Evolutionary conservation across 1,140 invertebrate species (phyloP).

Genomic region (Pomacea maculata): DNA sequence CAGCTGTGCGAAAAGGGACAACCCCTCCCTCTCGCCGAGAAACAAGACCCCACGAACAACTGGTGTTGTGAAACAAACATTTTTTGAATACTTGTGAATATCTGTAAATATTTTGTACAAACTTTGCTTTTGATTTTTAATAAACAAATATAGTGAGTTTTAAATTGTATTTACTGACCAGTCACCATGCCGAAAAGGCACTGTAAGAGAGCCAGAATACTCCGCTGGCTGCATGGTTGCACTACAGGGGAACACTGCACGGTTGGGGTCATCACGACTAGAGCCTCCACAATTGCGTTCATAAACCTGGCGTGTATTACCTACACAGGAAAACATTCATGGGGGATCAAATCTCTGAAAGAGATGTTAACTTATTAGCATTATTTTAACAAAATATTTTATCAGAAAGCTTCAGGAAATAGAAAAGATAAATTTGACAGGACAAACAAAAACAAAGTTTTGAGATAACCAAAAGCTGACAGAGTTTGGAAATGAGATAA

Average conservation of each 20-base stretch:
- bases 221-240: not conserved
- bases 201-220: not conserved
- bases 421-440: not conserved
- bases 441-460: not conserved
- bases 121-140: too few relatives aligned
- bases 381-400: not conserved
- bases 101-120: too few relatives aligned
- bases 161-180: not conserved
- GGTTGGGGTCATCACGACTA: not conserved
- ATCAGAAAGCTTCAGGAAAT: not conserved
- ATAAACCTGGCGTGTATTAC: not conserved
- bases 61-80: not conserved
- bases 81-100: too few relatives aligned
- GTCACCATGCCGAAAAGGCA: conserved; percentile 2
- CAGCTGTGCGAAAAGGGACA: not conserved
- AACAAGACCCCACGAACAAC: not conserved
- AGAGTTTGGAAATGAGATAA: too few relatives aligned
- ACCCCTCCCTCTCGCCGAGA: not conserved
- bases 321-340: not conserved
- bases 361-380: not conserved
- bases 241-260: not conserved
- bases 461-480: too few relatives aligned
- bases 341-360: not conserved
- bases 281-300: not conserved
- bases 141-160: not conserved